Conservation (phyloP, 2,113 vertebrate genomes). For the Hydropotes inermis region DNA sequence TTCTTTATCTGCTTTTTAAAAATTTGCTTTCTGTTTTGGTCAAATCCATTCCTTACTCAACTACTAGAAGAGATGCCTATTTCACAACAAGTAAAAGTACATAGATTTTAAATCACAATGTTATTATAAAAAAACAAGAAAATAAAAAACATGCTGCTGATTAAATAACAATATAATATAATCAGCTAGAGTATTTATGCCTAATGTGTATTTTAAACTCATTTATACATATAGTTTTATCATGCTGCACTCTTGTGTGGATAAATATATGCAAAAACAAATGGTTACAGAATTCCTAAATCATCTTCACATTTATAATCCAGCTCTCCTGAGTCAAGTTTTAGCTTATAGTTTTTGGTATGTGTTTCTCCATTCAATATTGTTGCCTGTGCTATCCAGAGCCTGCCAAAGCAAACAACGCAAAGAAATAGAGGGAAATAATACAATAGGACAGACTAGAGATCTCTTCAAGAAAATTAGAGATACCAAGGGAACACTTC, state of each 20-base stretch:
- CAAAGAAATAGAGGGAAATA: background rate
- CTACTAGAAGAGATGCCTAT: background rate
- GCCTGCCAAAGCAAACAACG: background rate
- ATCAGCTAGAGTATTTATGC: background rate
- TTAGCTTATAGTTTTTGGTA: background rate
- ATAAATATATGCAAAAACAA: background rate
- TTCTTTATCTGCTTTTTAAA: background rate
- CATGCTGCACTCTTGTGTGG: background rate
- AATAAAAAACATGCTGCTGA: background rate
- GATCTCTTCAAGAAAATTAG: background rate
- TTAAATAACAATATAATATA: background rate
- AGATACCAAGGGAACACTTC: background rate
- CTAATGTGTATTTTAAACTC: background rate
- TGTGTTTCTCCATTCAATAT: background rate
- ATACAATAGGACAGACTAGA: background rate
- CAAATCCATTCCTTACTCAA: background rate
- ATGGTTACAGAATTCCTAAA: background rate
- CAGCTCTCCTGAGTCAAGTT: background rate
- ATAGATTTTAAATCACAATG: background rate
- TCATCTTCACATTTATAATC: background rate
- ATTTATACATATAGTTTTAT: background rate
- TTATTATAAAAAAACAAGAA: background rate
- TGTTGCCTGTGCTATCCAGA: background rate
- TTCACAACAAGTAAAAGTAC: background rate
- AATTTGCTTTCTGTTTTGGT: background rate